A percentile compares a stretch with the other conserved stretches of the same genome.
phyloP scores from a whole-genome alignment of 2,888 invertebrate species.

The Drosophila histrio region DNA sequence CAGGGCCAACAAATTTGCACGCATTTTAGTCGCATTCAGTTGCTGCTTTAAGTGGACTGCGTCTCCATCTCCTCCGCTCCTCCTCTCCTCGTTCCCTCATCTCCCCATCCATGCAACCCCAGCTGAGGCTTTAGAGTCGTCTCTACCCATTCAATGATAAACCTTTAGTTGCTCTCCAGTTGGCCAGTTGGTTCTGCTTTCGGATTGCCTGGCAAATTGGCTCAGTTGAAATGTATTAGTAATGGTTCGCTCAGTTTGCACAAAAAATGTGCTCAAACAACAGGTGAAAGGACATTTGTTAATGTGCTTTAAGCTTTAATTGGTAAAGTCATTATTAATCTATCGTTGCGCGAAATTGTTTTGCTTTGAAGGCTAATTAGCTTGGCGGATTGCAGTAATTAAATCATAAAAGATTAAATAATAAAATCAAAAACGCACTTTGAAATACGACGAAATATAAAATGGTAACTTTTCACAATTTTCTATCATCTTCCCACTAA shows the following conservation, averaged over 20 bases:
- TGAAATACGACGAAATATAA: too few species aligned
- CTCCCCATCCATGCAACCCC: neutral
- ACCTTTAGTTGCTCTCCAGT: conserved; percentile 25
- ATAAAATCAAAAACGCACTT: neutral
- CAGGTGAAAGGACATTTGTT: conserved; percentile 19
- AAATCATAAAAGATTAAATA: neutral
- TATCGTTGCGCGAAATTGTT: conserved; percentile 33
- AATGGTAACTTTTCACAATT: too few species aligned
- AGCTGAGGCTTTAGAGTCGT: neutral
- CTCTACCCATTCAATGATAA: conserved; percentile 50
- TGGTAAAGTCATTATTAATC: conserved; percentile 26
- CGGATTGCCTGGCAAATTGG: conserved; percentile 53
- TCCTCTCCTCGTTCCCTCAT: neutral
- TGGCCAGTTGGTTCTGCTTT: conserved; percentile 18
- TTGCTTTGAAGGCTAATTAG: conserved; percentile 38
- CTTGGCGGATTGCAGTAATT: neutral
- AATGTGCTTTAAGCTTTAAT: conserved; percentile 12
- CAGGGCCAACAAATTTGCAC: conserved; percentile 43
- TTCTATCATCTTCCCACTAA: too few species aligned
- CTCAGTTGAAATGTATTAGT: conserved; percentile 62
- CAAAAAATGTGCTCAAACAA: conserved; percentile 47
- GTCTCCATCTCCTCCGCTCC: neutral
- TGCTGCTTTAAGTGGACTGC: conserved; percentile 43
- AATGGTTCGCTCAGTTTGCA: conserved; percentile 42
- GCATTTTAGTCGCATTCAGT: conserved; percentile 55